Evolutionary conservation across 2,888 invertebrate genomes (phyloP).

Genomic region (Philaethria dido): DNA sequence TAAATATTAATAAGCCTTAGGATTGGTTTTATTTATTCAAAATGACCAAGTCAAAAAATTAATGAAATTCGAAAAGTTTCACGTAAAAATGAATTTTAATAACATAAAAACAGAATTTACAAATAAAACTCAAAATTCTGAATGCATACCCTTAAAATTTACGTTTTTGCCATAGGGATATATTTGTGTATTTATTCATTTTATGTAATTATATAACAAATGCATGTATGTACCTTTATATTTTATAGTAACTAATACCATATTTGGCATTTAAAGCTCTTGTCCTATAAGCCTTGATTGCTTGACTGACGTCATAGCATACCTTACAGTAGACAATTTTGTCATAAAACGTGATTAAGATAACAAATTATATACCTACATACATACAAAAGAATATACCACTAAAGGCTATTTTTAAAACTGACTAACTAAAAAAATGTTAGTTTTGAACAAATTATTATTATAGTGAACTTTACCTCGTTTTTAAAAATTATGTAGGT

Average conservation of each 20-base stretch:
- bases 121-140: too few relatives aligned
- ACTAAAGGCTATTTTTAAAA: neutral
- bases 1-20: too few relatives aligned
- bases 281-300: slow-evolving; percentile 19
- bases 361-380: slow-evolving; percentile 14
- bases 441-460: neutral
- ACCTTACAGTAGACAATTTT: slow-evolving; percentile 14
- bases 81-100: too few relatives aligned
- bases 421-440: neutral
- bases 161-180: too few relatives aligned
- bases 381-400: neutral
- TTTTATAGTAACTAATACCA: slow-evolving; percentile 17
- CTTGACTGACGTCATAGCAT: slow-evolving; percentile 19
- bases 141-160: too few relatives aligned
- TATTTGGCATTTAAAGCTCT: slow-evolving; percentile 20
- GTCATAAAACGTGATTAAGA: slow-evolving; percentile 25
- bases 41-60: too few relatives aligned
- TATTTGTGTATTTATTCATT: too few relatives aligned
- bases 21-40: too few relatives aligned
- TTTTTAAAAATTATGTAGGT: too few relatives aligned
- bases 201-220: slow-evolving; percentile 1
- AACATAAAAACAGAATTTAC: too few relatives aligned
- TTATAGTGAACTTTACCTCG: too few relatives aligned
- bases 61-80: too few relatives aligned
- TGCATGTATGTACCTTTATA: neutral